Percentiles rank a stretch among this genome's conserved stretches.
phyloP scores from a whole-genome alignment of 1,140 invertebrate genomes.

The Calliphora vicina region DNA sequence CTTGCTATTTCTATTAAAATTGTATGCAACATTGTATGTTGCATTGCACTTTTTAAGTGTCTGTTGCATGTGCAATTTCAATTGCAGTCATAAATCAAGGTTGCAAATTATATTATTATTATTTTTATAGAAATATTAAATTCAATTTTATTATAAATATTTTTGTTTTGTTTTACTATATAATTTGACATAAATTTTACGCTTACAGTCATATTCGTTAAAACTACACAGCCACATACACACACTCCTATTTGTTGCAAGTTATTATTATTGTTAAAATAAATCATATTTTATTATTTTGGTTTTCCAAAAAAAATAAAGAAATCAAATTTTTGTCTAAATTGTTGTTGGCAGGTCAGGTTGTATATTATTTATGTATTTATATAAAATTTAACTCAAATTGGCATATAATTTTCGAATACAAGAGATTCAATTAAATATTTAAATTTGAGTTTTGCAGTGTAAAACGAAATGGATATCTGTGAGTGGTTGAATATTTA shows the following conservation, averaged over 20 bases:
- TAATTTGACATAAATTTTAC: conserved; percentile 2
- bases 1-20: not conserved
- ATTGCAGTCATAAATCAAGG: not conserved
- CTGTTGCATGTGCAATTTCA: not conserved
- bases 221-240: not conserved
- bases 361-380: not conserved
- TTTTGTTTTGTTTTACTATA: not conserved
- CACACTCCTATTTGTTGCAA: not conserved
- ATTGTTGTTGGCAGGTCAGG: not conserved
- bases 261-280: not conserved
- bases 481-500: no score
- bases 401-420: not conserved
- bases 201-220: not conserved
- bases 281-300: not conserved
- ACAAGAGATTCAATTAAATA: not conserved
- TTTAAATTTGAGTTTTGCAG: not conserved
- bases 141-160: not conserved
- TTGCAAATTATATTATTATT: not conserved
- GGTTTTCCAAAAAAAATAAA: not conserved
- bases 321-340: not conserved
- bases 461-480: no score
- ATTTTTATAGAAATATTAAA: not conserved
- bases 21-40: not conserved
- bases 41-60: not conserved
- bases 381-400: not conserved